These are phyloP conservation scores for Drosophila sp. DNA, from an alignment of 1,140 invertebrate genomes.

Conservation along the genomic window DNA sequence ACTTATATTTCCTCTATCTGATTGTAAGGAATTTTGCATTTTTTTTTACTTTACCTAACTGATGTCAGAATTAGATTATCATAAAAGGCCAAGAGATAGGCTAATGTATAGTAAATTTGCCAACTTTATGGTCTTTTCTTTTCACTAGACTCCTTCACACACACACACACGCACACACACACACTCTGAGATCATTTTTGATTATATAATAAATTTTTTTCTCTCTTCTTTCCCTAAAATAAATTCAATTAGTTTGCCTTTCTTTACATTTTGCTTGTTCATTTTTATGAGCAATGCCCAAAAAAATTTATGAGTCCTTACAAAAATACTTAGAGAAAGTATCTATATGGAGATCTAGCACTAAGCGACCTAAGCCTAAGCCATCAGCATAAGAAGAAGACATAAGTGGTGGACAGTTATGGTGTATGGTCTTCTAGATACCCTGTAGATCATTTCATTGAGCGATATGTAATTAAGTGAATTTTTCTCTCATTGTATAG, in stretches of 20 bases:
- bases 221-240: slow-evolving; percentile 44
- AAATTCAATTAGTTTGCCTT: slow-evolving; percentile 69
- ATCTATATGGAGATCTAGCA: slow-evolving; percentile 3
- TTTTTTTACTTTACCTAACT: background rate
- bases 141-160: no score
- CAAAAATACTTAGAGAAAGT: slow-evolving; percentile 42
- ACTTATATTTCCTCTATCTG: no score
- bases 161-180: background rate
- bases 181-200: no score
- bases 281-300: slow-evolving; percentile 38
- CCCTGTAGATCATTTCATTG: background rate
- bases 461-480: no score
- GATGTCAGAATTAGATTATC: background rate
- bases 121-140: slow-evolving; percentile 1
- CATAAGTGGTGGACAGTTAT: background rate
- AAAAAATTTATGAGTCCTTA: slow-evolving; percentile 15
- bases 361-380: background rate
- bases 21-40: no score
- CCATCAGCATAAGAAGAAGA: background rate
- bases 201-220: background rate
- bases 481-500: no score
- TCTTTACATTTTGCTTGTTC: slow-evolving; percentile 9
- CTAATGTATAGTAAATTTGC: background rate
- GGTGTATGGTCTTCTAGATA: background rate
- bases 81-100: background rate